Percentiles rank a stretch among this genome's conserved stretches.
Conservation (phyloP, 2,888 invertebrate species). For the Dromius quadrimaculatus region DNA sequence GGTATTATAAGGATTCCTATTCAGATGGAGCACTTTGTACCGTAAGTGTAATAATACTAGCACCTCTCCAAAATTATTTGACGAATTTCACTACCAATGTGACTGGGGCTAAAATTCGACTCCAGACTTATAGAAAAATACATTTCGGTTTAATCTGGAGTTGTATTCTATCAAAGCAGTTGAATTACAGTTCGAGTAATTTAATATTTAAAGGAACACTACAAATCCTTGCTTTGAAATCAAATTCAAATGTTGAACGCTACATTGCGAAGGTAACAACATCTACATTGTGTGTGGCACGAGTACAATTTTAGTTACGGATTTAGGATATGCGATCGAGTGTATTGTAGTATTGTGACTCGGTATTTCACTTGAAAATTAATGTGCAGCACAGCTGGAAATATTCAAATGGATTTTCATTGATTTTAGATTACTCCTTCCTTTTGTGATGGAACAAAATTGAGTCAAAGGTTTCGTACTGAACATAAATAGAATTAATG, state of each 20-base stretch:
- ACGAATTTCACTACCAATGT: too few relatives aligned
- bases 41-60: too few relatives aligned
- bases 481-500: too few relatives aligned
- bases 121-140: conserved; percentile 12
- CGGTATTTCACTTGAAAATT: conserved; percentile 13
- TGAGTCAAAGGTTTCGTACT: too few relatives aligned
- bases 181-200: conserved; percentile 28
- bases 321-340: conserved; percentile 22
- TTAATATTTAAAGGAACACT: conserved; percentile 35
- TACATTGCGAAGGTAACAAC: background rate
- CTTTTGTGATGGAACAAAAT: too few relatives aligned
- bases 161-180: conserved; percentile 22
- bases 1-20: too few relatives aligned
- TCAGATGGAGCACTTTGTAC: too few relatives aligned
- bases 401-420: background rate
- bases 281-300: background rate
- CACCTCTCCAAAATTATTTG: too few relatives aligned
- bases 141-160: conserved; percentile 20
- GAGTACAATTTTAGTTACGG: conserved; percentile 1
- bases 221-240: conserved; percentile 37
- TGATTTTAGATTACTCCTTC: too few relatives aligned
- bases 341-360: conserved; percentile 23
- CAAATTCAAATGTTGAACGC: conserved; percentile 10
- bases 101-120: background rate
- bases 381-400: background rate